Evolutionary conservation across 1,140 invertebrate genomes (phyloP).

Genomic region (Battus philenor): DNA sequence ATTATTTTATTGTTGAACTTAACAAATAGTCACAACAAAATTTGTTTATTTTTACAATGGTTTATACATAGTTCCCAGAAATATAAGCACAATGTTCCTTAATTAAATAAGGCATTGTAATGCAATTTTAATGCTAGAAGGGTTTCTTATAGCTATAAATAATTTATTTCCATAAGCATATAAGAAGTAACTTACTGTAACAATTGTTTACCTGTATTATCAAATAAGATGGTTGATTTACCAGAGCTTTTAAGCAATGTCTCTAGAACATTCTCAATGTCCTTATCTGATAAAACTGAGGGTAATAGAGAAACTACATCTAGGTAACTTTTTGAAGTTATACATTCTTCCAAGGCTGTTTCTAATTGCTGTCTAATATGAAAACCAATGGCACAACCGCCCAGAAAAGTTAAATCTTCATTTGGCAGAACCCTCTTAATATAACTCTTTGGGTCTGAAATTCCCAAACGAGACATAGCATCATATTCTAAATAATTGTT

Average conservation of each 20-base stretch:
- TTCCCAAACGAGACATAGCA: constrained; percentile 89
- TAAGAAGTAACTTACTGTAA: too few relatives aligned
- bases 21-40: background rate
- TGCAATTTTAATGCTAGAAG: too few relatives aligned
- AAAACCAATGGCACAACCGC: constrained; percentile 86
- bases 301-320: constrained; percentile 89
- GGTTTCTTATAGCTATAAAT: too few relatives aligned
- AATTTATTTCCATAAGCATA: too few relatives aligned
- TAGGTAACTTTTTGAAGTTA: constrained; percentile 83
- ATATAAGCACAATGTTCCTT: too few relatives aligned
- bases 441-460: constrained; percentile 89
- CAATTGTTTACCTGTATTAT: constrained; percentile 67
- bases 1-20: background rate
- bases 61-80: too few relatives aligned
- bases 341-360: constrained; percentile 89
- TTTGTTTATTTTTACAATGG: background rate
- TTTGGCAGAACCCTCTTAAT: constrained; percentile 86
- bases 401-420: constrained; percentile 84
- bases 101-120: too few relatives aligned
- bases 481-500: constrained; percentile 98
- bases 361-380: constrained; percentile 87
- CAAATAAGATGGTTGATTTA: constrained; percentile 73
- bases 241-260: constrained; percentile 77
- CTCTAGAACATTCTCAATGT: constrained; percentile 84
- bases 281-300: constrained; percentile 85